Percentiles rank a stretch among this genome's conserved stretches.
Evolutionary conservation across 1,140 invertebrate genomes (phyloP).

Genomic region (Wasmannia auropunctata): DNA sequence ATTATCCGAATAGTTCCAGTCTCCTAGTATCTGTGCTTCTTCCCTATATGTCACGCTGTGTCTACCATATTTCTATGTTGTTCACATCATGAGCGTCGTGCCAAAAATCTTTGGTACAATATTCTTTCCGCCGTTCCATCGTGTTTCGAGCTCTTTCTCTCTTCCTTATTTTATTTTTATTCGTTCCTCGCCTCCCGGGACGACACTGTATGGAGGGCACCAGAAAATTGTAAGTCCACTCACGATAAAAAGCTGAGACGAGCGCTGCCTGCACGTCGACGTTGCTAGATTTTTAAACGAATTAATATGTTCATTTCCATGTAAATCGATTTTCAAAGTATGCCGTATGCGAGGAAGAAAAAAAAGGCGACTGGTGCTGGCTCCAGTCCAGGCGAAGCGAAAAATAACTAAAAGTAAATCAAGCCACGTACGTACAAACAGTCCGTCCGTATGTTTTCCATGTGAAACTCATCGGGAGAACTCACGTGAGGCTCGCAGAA

Average conservation of each 20-base stretch:
- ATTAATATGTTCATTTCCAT: constrained; percentile 51
- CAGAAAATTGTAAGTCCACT: constrained; percentile 55
- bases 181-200: constrained; percentile 36
- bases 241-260: constrained; percentile 16
- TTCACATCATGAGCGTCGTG: constrained; percentile 43
- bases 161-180: not conserved
- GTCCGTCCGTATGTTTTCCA: constrained; percentile 6
- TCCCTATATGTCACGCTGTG: constrained; percentile 55
- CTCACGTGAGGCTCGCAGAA: not conserved
- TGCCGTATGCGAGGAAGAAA: not conserved
- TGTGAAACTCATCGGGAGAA: not conserved
- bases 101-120: constrained; percentile 33
- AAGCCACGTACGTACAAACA: not conserved
- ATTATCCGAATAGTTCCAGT: constrained; percentile 47
- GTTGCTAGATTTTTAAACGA: constrained; percentile 35
- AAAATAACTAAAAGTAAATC: constrained; percentile 13
- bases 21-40: constrained; percentile 32
- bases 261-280: constrained; percentile 40
- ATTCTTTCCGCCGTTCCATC: constrained; percentile 30
- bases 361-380: not conserved
- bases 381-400: not conserved
- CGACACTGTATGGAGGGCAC: constrained; percentile 35
- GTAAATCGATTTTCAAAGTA: constrained; percentile 54
- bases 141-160: constrained; percentile 22
- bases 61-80: constrained; percentile 30